A percentile compares a stretch with the other conserved stretches of the same genome.
phyloP scores from a whole-genome alignment of 2,113 vertebrate genomes.

The Hippopotamus amphibius region DNA sequence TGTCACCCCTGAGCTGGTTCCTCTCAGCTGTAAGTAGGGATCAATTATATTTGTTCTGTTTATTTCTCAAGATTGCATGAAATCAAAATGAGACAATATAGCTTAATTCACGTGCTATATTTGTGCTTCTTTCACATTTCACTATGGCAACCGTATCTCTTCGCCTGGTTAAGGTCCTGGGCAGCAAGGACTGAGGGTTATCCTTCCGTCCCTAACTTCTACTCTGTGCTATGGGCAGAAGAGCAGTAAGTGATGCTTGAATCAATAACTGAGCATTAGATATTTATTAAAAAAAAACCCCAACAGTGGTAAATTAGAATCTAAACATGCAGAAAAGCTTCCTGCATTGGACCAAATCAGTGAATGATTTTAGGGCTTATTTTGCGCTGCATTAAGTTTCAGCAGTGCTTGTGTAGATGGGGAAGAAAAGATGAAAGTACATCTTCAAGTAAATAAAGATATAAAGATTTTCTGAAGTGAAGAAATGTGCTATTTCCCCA shows the following conservation, averaged over 20 bases:
- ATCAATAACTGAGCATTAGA: not conserved
- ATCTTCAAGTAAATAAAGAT: not conserved
- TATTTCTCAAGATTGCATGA: not conserved
- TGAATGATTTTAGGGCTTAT: not conserved
- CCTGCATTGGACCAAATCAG: conserved; percentile 22
- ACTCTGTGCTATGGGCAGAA: not conserved
- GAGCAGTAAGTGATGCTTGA: not conserved
- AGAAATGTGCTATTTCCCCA: not conserved
- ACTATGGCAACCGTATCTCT: not conserved
- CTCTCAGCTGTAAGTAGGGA: not conserved
- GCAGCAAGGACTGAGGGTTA: not conserved
- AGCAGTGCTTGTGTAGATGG: not conserved
- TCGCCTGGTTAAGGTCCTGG: not conserved
- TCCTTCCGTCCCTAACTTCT: not conserved
- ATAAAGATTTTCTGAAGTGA: not conserved
- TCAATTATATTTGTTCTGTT: not conserved
- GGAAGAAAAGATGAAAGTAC: not conserved
- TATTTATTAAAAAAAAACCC: not conserved
- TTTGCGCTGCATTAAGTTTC: not conserved
- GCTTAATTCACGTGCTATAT: not conserved
- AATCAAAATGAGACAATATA: not conserved
- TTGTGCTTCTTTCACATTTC: not conserved
- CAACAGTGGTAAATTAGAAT: not conserved
- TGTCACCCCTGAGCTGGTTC: not conserved
- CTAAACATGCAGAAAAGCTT: not conserved